A percentile compares a stretch with the other conserved stretches of the same genome.
Conservation (phyloP, 1,140 invertebrate genomes). For the Bombus sibiricus region DNA sequence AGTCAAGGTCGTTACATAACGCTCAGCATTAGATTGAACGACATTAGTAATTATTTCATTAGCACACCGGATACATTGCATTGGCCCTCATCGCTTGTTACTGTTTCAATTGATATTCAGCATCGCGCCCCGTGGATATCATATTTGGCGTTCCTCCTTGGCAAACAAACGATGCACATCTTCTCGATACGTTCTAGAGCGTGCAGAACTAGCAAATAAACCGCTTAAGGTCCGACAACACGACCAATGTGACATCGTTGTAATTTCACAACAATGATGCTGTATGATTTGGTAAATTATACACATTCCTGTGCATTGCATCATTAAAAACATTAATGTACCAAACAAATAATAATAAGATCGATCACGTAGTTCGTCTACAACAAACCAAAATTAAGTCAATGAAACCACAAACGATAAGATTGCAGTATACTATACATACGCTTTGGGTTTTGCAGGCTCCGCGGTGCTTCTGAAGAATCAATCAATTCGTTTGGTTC, state of each 20-base stretch:
- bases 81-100: conserved; percentile 67
- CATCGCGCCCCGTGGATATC: conserved; percentile 17
- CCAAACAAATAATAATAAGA: background rate
- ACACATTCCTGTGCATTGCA: too few species aligned
- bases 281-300: background rate
- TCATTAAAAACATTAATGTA: background rate
- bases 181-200: background rate
- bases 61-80: conserved; percentile 66
- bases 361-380: background rate
- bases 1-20: conserved; percentile 64
- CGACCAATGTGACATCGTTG: background rate
- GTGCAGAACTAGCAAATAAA: background rate
- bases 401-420: background rate
- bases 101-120: conserved; percentile 70
- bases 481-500: background rate
- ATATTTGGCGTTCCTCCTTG: conserved; percentile 28
- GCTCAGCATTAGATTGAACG: conserved; percentile 35
- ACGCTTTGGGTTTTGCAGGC: conserved; percentile 39
- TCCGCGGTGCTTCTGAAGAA: conserved; percentile 23
- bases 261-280: background rate
- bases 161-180: conserved; percentile 23
- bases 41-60: conserved; percentile 76
- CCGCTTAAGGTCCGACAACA: background rate
- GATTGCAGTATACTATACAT: conserved; percentile 16
- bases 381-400: background rate